Evolutionary conservation across 2,797 vertebrate species (phyloP), one percentile per base, ranked within the genome.

Genomic region (Enteromius viviparus): DNA sequence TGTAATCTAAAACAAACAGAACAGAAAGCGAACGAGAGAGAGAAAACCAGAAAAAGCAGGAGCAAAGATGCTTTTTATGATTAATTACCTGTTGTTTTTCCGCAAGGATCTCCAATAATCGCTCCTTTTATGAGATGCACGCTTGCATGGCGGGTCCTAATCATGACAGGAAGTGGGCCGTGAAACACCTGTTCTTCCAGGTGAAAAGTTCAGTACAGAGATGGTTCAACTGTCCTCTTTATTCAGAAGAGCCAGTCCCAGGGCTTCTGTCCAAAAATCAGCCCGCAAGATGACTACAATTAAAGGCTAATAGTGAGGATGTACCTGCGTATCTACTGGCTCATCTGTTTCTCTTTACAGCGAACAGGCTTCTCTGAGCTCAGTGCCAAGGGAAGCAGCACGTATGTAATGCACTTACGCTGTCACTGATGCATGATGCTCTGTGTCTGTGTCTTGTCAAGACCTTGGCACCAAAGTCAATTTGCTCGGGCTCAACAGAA

Each of bases 391-490:
- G 93, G 92, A 94, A 94, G 93, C 93, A 92, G 93, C 90, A 92
- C 91, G 90, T 90, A 91, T 90, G 90, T 95, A 95, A 95, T 93
- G 90, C 87, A 91, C 93, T 95, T 95, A 94, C 75, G 84, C 90
- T 88, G 90, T 90, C 91, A 91, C 93, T 94, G 94, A 94, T 94
- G 93, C 93, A 93, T 92, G 90, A 93, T 91, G 93, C 93, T 90
- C 92, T 84, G 87, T 89, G 91, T 94, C 95, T 95, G 94, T 89
- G 94, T 95, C 92, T 95, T 93, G 94, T 95, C 94, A 94, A 91
- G 93, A 94, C 93, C 93, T 94, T 95, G 93, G 93, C 94, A 95
- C 93, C 94, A 95, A 94, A 94, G 93, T 95, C 94, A 94, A 95
- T 95, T 95, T 95, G 92, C 91, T 91, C 87, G 70, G 91, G 92